A percentile compares a stretch with the other conserved stretches of the same genome.
These are phyloP conservation scores for Phoeniculus purpureus DNA, from an alignment of 2,797 vertebrate species.

Conservation along the genomic window DNA sequence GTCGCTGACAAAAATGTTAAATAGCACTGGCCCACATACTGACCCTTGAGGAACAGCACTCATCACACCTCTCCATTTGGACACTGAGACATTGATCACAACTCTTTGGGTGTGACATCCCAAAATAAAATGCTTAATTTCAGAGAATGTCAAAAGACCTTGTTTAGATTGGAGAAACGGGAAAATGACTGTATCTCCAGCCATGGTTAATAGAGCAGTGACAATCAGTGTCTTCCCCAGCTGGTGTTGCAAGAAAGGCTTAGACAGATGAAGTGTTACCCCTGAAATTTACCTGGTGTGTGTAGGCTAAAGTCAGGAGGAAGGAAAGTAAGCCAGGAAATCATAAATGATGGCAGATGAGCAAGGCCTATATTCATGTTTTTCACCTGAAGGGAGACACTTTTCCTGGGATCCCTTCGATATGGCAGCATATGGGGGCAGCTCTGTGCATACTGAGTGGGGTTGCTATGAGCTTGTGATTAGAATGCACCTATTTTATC, in stretches of 20 bases:
- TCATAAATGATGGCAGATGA: not conserved
- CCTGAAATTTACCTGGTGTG: not conserved
- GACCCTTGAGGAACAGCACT: no score
- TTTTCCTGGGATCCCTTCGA: not conserved
- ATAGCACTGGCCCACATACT: no score
- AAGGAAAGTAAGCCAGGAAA: not conserved
- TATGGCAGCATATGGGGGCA: not conserved
- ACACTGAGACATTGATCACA: no score
- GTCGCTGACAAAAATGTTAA: no score
- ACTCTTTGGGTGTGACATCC: not conserved
- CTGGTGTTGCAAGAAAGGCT: not conserved
- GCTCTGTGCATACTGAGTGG: conserved; percentile 35
- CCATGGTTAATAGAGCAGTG: not conserved
- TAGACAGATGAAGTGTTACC: not conserved
- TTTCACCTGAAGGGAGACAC: not conserved
- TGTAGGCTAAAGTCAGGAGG: not conserved
- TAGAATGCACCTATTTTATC: conserved; percentile 78
- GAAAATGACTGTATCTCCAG: not conserved
- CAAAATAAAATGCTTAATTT: not conserved
- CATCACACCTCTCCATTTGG: no score
- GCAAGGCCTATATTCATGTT: not conserved
- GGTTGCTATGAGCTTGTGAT: conserved; percentile 54
- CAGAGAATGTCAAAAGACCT: not conserved
- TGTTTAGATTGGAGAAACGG: not conserved
- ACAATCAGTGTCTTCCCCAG: not conserved